Evolutionary conservation across 2,797 vertebrate genomes (phyloP), one percentile per base, ranked within the genome.

Genomic region (Sebastolobus alascanus): DNA sequence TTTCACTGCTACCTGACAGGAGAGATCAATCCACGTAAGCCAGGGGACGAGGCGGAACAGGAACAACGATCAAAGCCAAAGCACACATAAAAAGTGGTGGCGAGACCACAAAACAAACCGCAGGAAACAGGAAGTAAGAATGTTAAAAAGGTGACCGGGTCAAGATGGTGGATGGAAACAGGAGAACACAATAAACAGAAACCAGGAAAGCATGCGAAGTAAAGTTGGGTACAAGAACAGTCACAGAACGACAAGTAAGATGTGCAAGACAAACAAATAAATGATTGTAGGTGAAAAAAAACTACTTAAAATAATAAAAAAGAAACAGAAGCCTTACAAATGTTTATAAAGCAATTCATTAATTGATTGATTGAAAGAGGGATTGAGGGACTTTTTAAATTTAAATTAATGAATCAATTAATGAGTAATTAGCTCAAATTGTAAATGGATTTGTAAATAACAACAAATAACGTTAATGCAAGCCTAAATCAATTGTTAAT

Each of bases 91-190:
- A n/a, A 52, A 63, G 29, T 10, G 31, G 29, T 16, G 46, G 25
- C 12, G 40, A 63, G 31, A 50, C 8, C 20, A 55, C 1, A 13
- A 66, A 40, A 55, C 16, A 71, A 37, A 60, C 3, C 0, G 27
- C 31, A 66, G 55, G 61, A 67, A 70, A 58, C 59, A 10, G 52
- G 56, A 68, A 66, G 59, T 2, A n/a, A 22, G 58, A 31, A 31
- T 20, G 22, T 68, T 37, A 37, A 40, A 40, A 18, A 64, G 43
- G 50, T 59, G 46, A 74, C 12, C 3, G 20, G 65, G 64, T 79
- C 56, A 52, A 71, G 13, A n/a, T 33, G 22, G 27, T 54, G 27
- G 0, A 76, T 10, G 37, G 38, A 63, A 70, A 69, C 18, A 8
- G 14, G 20, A 4, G 12, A 40, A 67, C 29, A 20, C 16, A 25